phyloP scores from a whole-genome alignment of 2,888 invertebrate species.

The Elegia similella region DNA sequence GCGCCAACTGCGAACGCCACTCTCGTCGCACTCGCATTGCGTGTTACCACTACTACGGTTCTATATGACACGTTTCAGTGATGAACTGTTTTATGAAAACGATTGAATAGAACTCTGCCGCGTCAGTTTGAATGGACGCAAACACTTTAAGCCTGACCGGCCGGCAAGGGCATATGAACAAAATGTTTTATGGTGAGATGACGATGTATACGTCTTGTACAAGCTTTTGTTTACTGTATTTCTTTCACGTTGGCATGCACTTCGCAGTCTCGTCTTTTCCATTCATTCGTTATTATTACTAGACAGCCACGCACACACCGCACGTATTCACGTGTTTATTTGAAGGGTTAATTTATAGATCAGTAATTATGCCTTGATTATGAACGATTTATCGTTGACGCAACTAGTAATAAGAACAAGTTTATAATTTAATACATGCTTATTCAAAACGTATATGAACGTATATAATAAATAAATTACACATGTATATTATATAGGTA shows the following conservation, averaged over 20 bases:
- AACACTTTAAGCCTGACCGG: constrained; percentile 53
- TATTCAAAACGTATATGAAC: no score
- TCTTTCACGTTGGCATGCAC: constrained; percentile 69
- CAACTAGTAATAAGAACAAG: neutral
- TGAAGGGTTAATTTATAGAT: constrained; percentile 22
- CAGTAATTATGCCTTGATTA: constrained; percentile 8
- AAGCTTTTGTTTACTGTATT: constrained; percentile 51
- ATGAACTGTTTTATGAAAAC: constrained; percentile 62
- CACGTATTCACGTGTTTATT: constrained; percentile 46
- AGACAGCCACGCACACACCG: constrained; percentile 65
- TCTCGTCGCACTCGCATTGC: constrained; percentile 36
- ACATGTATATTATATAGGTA: no score
- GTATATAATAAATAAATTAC: no score
- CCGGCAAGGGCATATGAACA: constrained; percentile 65
- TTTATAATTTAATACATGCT: neutral
- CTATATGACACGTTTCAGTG: constrained; percentile 66
- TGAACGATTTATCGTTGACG: neutral
- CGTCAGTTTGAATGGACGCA: constrained; percentile 64
- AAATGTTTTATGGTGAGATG: constrained; percentile 80
- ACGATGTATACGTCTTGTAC: constrained; percentile 58
- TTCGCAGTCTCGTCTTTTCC: constrained; percentile 49
- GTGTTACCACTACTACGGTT: constrained; percentile 30
- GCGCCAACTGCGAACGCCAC: constrained; percentile 72
- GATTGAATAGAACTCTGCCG: constrained; percentile 44
- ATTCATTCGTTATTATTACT: constrained; percentile 46